Conservation (phyloP, 2,888 invertebrate species). For the Cephus pygmeus region DNA sequence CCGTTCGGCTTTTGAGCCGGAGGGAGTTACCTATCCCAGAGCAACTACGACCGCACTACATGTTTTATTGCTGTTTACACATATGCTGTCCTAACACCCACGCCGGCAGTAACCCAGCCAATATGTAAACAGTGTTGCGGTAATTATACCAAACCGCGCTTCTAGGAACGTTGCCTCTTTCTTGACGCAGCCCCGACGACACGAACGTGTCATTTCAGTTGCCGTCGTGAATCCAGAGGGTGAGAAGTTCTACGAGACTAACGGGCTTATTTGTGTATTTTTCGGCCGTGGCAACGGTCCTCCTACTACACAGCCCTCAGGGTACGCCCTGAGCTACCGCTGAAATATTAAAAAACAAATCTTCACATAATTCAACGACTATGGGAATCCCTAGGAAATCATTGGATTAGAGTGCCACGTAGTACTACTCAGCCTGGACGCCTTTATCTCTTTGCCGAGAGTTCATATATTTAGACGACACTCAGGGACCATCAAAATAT, state of each 20-base stretch:
- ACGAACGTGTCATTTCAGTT: conserved; percentile 19
- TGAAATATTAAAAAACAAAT: conserved; percentile 43
- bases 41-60: conserved; percentile 36
- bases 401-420: not conserved
- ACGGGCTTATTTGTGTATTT: conserved; percentile 21
- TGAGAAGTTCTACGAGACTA: not conserved
- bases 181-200: conserved; percentile 11
- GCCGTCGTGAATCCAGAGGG: conserved; percentile 15
- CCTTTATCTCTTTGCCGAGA: not conserved
- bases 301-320: conserved; percentile 5
- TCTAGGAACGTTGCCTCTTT: conserved; percentile 24
- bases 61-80: conserved; percentile 61
- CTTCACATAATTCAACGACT: conserved; percentile 19
- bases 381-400: not conserved
- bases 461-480: conserved; percentile 6
- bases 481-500: not conserved
- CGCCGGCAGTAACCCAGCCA: conserved; percentile 52
- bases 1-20: conserved; percentile 31
- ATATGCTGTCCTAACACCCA: conserved; percentile 57
- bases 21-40: conserved; percentile 41
- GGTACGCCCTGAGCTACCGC: conserved; percentile 10
- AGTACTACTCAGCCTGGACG: not conserved
- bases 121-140: conserved; percentile 55
- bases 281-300: not conserved
- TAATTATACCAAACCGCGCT: conserved; percentile 50